Conservation (phyloP, 2,797 vertebrate genomes). For the Apogon talboti region DNA sequence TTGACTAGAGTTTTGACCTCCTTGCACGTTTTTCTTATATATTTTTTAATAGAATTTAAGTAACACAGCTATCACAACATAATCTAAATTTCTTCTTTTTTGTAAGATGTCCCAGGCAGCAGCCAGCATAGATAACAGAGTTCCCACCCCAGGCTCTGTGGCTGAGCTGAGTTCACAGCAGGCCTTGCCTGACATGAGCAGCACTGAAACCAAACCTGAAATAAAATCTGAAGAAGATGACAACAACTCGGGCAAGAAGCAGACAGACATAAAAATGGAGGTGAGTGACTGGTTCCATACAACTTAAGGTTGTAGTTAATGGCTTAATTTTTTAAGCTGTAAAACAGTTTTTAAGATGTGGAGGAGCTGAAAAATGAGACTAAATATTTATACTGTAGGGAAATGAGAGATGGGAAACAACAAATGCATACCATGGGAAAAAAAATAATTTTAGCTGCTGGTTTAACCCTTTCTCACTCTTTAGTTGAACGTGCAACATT, state of each 20-base stretch:
- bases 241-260: constrained; percentile 85
- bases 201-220: constrained; percentile 88
- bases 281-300: constrained; percentile 63
- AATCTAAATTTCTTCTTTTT: constrained; percentile 36
- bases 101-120: constrained; percentile 92
- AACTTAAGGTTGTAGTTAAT: no score
- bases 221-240: constrained; percentile 87
- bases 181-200: constrained; percentile 85
- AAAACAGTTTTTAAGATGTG: no score
- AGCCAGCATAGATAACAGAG: constrained; percentile 91
- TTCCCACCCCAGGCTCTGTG: constrained; percentile 93
- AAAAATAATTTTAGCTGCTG: background rate
- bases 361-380: no score
- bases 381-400: background rate
- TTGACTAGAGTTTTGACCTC: no score
- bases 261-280: constrained; percentile 86
- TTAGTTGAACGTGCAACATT: background rate
- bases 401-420: no score
- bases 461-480: background rate
- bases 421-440: no score
- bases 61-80: no score
- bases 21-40: no score
- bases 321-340: no score
- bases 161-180: constrained; percentile 91
- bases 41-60: no score